These are phyloP conservation scores for Odontothrips loti DNA, from an alignment of 2,888 invertebrate genomes.

Conservation along the genomic window DNA sequence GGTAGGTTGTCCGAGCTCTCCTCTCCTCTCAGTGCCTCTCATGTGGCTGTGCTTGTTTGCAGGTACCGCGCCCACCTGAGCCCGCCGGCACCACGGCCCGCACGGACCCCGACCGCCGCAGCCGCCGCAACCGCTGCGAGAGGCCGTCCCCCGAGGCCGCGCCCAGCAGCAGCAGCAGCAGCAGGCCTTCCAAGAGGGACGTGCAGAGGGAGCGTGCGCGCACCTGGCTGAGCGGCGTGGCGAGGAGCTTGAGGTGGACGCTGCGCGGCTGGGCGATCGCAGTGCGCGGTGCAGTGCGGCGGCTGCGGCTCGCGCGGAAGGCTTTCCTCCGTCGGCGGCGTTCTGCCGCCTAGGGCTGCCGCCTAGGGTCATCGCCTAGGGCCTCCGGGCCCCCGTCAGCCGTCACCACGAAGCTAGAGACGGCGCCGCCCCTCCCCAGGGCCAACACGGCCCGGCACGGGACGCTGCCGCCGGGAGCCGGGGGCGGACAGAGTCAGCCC, in stretches of 20 bases:
- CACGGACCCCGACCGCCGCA: background rate
- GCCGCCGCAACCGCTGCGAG: no score
- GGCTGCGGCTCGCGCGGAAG: background rate
- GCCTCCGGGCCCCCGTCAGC: background rate
- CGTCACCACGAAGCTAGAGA: background rate
- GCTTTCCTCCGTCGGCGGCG: no score
- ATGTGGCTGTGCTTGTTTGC: no score
- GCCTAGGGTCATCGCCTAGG: background rate
- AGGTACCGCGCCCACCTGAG: no score
- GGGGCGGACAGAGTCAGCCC: background rate
- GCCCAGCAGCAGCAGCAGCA: background rate
- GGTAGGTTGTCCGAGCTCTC: no score
- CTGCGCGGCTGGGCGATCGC: slow-evolving; percentile 3
- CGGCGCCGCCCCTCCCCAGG: background rate
- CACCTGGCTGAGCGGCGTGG: background rate
- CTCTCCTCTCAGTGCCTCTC: no score
- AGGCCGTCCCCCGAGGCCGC: no score
- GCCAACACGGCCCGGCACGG: background rate
- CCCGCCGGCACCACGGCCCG: background rate
- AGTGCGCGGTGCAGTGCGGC: background rate
- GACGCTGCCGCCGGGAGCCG: background rate
- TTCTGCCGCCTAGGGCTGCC: background rate
- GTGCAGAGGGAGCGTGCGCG: background rate
- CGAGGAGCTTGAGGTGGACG: background rate
- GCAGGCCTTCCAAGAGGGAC: background rate